Base-by-base conservation (phyloP, 2,113 vertebrate species). In the Prolemur simus region DNA sequence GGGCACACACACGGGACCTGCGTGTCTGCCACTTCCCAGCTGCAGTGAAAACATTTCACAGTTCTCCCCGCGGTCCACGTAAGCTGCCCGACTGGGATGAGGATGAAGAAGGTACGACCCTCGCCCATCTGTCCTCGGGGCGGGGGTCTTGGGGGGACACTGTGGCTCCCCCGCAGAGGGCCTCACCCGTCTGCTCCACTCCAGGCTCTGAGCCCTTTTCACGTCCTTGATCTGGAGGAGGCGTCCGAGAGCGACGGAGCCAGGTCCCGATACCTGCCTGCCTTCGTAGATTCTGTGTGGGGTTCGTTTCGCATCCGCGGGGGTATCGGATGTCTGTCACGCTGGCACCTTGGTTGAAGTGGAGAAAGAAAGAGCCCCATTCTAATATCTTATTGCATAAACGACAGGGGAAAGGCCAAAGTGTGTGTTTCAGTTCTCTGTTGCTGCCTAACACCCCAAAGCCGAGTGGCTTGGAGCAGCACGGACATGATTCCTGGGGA, bases 321-420 rank as follows among this genome's bases (percentile, higher is more conserved):
- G 32, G 20, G 49, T 47, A 25, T 93, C 86, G 83, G 96, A 92
- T 94, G 86, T 47, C 84, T 42, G n/a, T 92, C 71, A 18, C 20
- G 21, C 45, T 71, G 81, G 39, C 6, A 49, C 18, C 81, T 87
- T 14, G 1, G 32, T 42, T 0, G 1, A 89, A 87, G 29, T 17
- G 83, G 42, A 90, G 20, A 42, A 74, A 42, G 45, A 90, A 94
- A 56, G 58, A 77, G 63, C 17, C 37, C 56, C 64, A 54, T 73
- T 87, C 78, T 45, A 3, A 54, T 18, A 34, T 82, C 64, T 29
- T 42, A 73, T 95, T 82, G 58, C 78, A 29, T 9, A 17, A 82
- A 78, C 27, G 74, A 32, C 20, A 76, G 63, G 87, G 76, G 39
- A 39, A 78, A 42, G 34, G 34, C 42, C 45, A 78, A 63, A 66